These are phyloP conservation scores for Lacanobia oleracea DNA, from an alignment of 2,888 invertebrate species.

Conservation along the genomic window DNA sequence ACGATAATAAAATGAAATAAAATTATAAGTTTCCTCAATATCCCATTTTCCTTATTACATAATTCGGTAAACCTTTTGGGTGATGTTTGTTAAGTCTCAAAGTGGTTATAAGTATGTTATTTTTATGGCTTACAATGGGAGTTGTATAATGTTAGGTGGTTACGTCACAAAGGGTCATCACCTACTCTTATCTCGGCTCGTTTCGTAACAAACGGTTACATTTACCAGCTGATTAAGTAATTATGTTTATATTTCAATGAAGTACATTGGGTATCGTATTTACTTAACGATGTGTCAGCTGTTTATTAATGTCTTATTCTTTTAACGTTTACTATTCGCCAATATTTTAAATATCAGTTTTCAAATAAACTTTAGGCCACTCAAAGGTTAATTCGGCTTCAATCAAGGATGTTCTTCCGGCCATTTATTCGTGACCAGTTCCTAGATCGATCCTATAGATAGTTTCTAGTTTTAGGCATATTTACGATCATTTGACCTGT, in stretches of 20 bases:
- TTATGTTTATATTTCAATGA: slow-evolving; percentile 50
- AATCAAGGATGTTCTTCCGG: not conserved
- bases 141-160: slow-evolving; percentile 59
- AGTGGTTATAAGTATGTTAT: slow-evolving; percentile 44
- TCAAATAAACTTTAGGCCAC: not conserved
- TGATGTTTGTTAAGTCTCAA: slow-evolving; percentile 30
- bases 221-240: slow-evolving; percentile 53
- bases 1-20: not conserved
- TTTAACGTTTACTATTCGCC: not conserved
- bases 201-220: slow-evolving; percentile 52
- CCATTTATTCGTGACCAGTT: not conserved
- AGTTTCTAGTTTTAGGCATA: slow-evolving; percentile 6
- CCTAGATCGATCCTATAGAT: not conserved
- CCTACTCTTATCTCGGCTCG: slow-evolving; percentile 47
- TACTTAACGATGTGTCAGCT: slow-evolving; percentile 18
- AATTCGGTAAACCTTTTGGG: slow-evolving; percentile 11
- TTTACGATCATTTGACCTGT: slow-evolving; percentile 23
- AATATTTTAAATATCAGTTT: not conserved
- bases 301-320: slow-evolving; percentile 3
- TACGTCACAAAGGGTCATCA: slow-evolving; percentile 64
- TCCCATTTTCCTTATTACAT: slow-evolving; percentile 23
- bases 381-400: not conserved
- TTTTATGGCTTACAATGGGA: slow-evolving; percentile 54
- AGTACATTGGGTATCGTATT: slow-evolving; percentile 13
- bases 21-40: not conserved